phyloP scores from a whole-genome alignment of 2,888 invertebrate species.

The Drepana falcataria region DNA sequence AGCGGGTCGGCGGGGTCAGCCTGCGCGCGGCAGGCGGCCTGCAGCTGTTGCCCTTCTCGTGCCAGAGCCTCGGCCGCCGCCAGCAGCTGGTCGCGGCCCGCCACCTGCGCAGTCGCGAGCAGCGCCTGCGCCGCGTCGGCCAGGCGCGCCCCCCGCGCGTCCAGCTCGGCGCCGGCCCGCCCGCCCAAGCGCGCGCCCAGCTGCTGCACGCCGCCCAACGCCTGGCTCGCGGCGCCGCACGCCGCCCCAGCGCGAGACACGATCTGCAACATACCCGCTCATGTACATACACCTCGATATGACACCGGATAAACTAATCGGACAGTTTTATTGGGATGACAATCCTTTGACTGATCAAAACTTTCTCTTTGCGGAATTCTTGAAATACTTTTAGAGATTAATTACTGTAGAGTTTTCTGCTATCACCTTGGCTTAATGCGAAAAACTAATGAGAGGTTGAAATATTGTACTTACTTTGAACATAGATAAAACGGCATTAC shows the following conservation, averaged over 20 bases:
- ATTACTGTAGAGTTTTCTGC: no score
- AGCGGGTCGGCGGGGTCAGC: constrained; percentile 2
- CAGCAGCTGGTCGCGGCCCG: constrained; percentile 26
- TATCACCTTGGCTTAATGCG: no score
- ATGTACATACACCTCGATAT: no score
- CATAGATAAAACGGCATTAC: no score
- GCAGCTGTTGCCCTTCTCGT: constrained; percentile 15
- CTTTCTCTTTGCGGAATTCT: no score
- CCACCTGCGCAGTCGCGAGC: constrained; percentile 28
- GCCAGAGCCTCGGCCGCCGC: constrained; percentile 21
- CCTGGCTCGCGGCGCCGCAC: constrained; percentile 30
- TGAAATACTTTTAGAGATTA: no score
- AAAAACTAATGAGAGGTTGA: no score
- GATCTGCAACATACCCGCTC: no score
- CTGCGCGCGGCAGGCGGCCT: constrained; percentile 15
- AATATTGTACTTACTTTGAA: no score
- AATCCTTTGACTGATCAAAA: no score
- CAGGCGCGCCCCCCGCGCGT: constrained; percentile 21
- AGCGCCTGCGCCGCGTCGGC: constrained; percentile 31
- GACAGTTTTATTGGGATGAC: no score
- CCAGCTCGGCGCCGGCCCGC: constrained; percentile 22
- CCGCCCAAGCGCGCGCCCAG: constrained; percentile 26
- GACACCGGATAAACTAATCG: no score
- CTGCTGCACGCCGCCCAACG: constrained; percentile 32
- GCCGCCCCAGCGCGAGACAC: constrained; percentile 31